phyloP scores from a whole-genome alignment of 2,888 invertebrate species.

The Pristionchus maxplancki region DNA sequence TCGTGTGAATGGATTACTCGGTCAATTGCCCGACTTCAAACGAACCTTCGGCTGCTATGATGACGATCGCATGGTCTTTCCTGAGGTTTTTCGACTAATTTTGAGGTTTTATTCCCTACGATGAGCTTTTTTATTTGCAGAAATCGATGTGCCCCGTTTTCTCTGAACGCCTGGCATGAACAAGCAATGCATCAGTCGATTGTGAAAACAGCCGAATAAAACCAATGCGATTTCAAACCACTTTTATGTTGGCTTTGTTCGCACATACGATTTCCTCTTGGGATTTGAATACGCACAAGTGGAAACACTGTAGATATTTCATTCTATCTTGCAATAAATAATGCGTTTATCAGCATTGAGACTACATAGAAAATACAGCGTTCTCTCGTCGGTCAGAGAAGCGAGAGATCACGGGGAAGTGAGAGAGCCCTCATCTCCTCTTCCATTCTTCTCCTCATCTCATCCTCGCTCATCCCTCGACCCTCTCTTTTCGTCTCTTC shows the following conservation, averaged over 20 bases:
- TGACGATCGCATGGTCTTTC: not conserved
- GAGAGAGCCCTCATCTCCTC: constrained; percentile 4
- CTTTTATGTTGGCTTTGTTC: too few relatives aligned
- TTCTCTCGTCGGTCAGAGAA: too few relatives aligned
- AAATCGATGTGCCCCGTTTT: constrained; percentile 6
- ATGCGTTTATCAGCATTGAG: too few relatives aligned
- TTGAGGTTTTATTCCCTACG: not conserved
- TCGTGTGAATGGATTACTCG: constrained; percentile 4
- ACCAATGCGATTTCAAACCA: not conserved
- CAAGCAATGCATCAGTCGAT: not conserved
- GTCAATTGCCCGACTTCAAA: not conserved
- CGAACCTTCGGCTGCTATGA: not conserved
- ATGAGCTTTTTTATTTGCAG: too few relatives aligned
- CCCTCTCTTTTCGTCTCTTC: constrained; percentile 23
- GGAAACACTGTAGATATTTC: too few relatives aligned
- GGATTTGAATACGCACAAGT: too few relatives aligned
- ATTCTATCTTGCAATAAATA: too few relatives aligned
- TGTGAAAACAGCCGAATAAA: not conserved
- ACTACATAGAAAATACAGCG: too few relatives aligned
- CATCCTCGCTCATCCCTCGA: not conserved
- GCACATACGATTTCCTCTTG: too few relatives aligned
- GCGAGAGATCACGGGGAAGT: too few relatives aligned
- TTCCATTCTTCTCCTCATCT: constrained; percentile 25
- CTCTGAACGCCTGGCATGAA: not conserved
- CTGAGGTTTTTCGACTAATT: not conserved